Evolutionary conservation across 2,888 invertebrate species (phyloP).

Genomic region (Melanargia galathea): DNA sequence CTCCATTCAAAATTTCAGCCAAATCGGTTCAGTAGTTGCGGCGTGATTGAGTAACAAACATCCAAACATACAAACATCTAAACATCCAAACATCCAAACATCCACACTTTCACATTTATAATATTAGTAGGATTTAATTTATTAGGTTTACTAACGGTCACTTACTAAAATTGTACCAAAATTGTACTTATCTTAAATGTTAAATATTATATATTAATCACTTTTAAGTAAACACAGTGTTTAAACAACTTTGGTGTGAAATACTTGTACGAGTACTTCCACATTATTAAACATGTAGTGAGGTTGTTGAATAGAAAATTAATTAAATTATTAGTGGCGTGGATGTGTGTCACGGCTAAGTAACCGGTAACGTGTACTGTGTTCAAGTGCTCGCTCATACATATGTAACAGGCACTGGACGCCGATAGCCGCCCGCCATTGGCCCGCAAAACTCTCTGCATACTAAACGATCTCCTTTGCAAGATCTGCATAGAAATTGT

Average conservation of each 20-base stretch:
- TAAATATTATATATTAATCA: too few species aligned
- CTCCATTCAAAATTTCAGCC: too few species aligned
- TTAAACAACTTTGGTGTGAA: neutral
- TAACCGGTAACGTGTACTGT: slow-evolving; percentile 60
- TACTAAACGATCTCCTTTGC: slow-evolving; percentile 65
- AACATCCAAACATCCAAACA: too few species aligned
- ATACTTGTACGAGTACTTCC: neutral
- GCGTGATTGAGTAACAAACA: too few species aligned
- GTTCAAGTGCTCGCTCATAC: slow-evolving; percentile 64
- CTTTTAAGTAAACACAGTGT: too few species aligned
- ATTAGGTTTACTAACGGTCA: too few species aligned
- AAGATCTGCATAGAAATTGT: slow-evolving; percentile 72
- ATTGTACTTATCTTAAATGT: too few species aligned
- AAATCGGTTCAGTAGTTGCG: too few species aligned
- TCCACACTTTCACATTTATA: too few species aligned
- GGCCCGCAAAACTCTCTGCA: slow-evolving; percentile 70
- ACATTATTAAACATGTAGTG: slow-evolving; percentile 7
- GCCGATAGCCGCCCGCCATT: slow-evolving; percentile 64
- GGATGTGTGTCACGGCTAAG: slow-evolving; percentile 75
- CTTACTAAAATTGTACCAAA: too few species aligned
- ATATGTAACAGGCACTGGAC: slow-evolving; percentile 69
- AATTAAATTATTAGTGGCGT: slow-evolving; percentile 50
- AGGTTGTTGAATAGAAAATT: slow-evolving; percentile 45
- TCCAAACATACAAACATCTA: too few species aligned
- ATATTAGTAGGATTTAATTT: too few species aligned